A percentile compares a stretch with the other conserved stretches of the same genome.
Conservation (phyloP, 2,113 vertebrate species). For the Zosterops japonicus region DNA sequence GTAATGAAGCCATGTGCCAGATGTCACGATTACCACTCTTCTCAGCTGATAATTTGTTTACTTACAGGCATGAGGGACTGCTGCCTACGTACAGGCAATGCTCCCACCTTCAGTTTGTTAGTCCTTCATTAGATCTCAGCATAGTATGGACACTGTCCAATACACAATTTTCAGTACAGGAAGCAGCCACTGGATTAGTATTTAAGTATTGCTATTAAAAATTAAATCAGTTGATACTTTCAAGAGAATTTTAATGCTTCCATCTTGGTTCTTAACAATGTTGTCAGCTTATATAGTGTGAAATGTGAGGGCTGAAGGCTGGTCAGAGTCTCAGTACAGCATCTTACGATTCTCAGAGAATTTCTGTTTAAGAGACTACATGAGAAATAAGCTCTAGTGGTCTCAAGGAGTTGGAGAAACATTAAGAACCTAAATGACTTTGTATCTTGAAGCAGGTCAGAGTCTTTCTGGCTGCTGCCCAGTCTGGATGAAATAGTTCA, state of each 20-base stretch:
- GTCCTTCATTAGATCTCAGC: not conserved
- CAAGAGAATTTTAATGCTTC: not conserved
- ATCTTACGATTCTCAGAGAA: not conserved
- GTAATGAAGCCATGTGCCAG: not conserved
- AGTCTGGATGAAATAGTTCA: constrained; percentile 27
- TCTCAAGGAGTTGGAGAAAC: not conserved
- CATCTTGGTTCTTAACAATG: not conserved
- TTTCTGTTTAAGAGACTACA: not conserved
- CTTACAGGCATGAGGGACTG: not conserved
- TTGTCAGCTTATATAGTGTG: not conserved
- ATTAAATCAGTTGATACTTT: not conserved
- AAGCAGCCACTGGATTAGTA: not conserved
- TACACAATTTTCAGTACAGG: not conserved
- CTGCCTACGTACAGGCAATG: not conserved
- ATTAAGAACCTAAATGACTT: not conserved
- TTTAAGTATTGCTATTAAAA: not conserved
- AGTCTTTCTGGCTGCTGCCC: not conserved
- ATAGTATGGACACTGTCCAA: not conserved
- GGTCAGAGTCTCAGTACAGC: not conserved
- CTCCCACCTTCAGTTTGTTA: not conserved
- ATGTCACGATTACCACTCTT: not conserved
- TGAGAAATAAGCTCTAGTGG: not conserved
- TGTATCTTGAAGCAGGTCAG: not conserved
- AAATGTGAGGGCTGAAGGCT: not conserved
- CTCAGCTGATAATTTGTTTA: not conserved